These are phyloP conservation scores for Cantharis nigra DNA, from an alignment of 2,888 invertebrate species.

Conservation along the genomic window DNA sequence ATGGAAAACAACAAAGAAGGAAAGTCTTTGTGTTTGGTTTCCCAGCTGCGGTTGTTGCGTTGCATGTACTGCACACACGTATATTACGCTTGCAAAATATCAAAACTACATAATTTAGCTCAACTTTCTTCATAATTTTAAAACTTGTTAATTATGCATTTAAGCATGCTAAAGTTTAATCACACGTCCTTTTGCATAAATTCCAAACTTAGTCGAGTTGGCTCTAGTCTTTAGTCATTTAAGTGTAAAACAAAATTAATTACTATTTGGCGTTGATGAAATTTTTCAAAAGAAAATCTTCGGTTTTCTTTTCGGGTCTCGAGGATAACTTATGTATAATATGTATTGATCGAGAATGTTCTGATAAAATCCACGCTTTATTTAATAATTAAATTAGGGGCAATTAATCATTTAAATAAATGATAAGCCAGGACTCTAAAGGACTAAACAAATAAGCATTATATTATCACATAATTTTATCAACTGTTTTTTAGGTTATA, in stretches of 20 bases:
- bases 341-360: not conserved
- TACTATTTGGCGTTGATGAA: not conserved
- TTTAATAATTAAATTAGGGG: not conserved
- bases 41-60: not conserved
- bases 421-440: not conserved
- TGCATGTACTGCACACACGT: too few species aligned
- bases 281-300: not conserved
- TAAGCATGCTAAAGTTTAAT: not conserved
- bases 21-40: not conserved
- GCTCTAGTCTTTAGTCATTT: not conserved
- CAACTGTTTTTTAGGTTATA: not conserved
- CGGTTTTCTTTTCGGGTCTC: not conserved
- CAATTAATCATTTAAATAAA: not conserved
- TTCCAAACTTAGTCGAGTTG: not conserved
- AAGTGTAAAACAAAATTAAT: not conserved
- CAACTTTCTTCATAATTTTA: not conserved
- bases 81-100: not conserved
- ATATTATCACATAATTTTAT: not conserved
- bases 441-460: not conserved
- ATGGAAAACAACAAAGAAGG: not conserved
- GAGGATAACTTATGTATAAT: not conserved
- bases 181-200: not conserved
- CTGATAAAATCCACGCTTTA: not conserved
- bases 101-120: not conserved
- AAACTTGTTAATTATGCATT: not conserved